phyloP scores from a whole-genome alignment of 2,888 invertebrate genomes.

The Leptinotarsa tumamoca region DNA sequence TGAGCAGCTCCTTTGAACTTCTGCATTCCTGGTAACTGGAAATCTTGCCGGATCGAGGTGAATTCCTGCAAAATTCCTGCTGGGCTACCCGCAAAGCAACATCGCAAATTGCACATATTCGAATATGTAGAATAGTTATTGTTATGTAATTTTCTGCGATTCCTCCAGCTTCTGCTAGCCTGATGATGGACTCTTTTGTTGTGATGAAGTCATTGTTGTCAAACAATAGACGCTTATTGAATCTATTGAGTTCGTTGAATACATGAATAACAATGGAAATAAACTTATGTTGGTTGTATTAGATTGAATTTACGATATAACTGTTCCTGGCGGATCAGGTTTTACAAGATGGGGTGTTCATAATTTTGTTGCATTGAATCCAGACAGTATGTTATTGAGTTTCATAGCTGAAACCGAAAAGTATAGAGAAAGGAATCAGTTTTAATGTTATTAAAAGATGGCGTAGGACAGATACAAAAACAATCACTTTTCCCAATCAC shows the following conservation, averaged over 20 bases:
- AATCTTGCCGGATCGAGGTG: conserved; percentile 37
- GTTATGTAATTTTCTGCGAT: conserved; percentile 31
- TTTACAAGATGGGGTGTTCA: no score
- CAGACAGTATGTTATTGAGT: no score
- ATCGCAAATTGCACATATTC: conserved; percentile 16
- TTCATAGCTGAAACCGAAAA: no score
- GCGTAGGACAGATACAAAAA: no score
- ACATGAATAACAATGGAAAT: background rate
- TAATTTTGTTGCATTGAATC: no score
- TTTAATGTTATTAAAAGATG: no score
- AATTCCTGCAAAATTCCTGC: conserved; percentile 38
- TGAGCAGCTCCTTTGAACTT: background rate
- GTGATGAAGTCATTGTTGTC: conserved; percentile 41
- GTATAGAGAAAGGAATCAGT: no score
- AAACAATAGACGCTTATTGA: conserved; percentile 33
- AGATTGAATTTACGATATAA: background rate
- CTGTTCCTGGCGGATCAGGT: no score
- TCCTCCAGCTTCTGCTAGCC: conserved; percentile 35
- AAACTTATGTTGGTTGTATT: background rate
- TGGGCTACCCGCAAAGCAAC: conserved; percentile 12
- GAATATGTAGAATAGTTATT: conserved; percentile 22
- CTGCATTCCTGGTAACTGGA: conserved; percentile 34
- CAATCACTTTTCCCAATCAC: no score
- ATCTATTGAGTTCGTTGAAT: background rate
- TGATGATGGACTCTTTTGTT: conserved; percentile 44